Evolutionary conservation across 1,140 invertebrate genomes (phyloP).

Genomic region (Apis laboriosa): DNA sequence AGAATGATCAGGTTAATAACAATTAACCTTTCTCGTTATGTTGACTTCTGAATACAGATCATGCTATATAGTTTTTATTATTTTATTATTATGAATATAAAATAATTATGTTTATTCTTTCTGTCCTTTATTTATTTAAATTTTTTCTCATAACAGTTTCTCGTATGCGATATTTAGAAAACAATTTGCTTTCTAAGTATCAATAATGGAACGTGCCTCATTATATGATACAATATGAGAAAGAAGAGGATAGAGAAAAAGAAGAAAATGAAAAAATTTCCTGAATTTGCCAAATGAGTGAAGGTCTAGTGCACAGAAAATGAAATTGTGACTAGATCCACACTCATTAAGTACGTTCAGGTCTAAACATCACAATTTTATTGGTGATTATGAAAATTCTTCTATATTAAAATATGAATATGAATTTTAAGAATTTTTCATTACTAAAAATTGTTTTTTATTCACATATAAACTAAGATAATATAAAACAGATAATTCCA

Average conservation of each 20-base stretch:
- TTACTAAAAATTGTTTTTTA: background rate
- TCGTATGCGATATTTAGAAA: background rate
- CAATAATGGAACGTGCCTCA: background rate
- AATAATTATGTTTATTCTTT: background rate
- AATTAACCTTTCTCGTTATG: constrained; percentile 67
- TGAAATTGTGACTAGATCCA: constrained; percentile 91
- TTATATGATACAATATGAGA: background rate
- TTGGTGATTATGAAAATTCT: background rate
- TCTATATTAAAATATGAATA: too few relatives aligned
- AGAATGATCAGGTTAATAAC: constrained; percentile 67
- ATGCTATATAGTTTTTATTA: constrained; percentile 3
- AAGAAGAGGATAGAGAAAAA: background rate
- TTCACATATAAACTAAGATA: background rate
- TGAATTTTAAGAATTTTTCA: background rate
- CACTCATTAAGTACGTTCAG: constrained; percentile 87
- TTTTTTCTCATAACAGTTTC: background rate
- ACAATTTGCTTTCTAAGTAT: background rate
- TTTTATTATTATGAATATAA: constrained; percentile 5
- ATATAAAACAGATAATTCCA: constrained; percentile 79
- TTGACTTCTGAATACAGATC: constrained; percentile 8
- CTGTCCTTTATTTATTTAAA: background rate
- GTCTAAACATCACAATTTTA: constrained; percentile 50
- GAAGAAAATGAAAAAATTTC: constrained; percentile 1
- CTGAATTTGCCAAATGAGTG: constrained; percentile 84
- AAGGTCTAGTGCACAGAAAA: constrained; percentile 86